These are phyloP conservation scores for Drosophila bifasciata DNA, from an alignment of 1,140 invertebrate species.

Conservation along the genomic window DNA sequence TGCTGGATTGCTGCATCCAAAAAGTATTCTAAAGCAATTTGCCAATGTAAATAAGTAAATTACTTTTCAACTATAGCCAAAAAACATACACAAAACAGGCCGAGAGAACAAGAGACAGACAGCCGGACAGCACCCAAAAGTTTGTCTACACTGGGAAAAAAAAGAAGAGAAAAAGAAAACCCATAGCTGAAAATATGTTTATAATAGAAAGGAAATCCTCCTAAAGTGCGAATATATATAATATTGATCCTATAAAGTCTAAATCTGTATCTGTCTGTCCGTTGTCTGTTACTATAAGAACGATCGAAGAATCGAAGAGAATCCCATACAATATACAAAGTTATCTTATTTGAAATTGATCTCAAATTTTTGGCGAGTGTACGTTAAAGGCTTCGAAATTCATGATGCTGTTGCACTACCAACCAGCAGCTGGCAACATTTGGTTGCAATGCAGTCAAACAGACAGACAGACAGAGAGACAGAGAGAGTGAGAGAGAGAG, in stretches of 20 bases:
- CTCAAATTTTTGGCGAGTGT: too few relatives aligned
- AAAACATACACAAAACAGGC: conserved; percentile 29
- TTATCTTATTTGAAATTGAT: too few relatives aligned
- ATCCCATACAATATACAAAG: not conserved
- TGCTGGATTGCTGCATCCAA: not conserved
- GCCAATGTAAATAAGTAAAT: conserved; percentile 74
- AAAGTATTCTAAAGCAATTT: conserved; percentile 61
- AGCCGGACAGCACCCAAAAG: conserved; percentile 14
- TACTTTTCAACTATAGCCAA: conserved; percentile 61
- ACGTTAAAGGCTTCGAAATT: conserved; percentile 26
- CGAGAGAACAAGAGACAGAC: not conserved
- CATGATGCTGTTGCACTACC: conserved; percentile 6
- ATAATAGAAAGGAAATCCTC: too few relatives aligned
- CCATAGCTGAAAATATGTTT: too few relatives aligned
- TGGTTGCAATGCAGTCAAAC: conserved; percentile 24
- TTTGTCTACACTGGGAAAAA: conserved; percentile 15
- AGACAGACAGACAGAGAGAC: conserved; percentile 5
- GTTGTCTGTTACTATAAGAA: too few relatives aligned
- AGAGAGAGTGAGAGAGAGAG: too few relatives aligned
- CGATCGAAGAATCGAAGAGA: too few relatives aligned
- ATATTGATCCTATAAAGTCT: too few relatives aligned
- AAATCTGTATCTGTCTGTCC: too few relatives aligned
- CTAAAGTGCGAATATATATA: too few relatives aligned
- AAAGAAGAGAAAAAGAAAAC: conserved; percentile 7
- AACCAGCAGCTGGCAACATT: conserved; percentile 21